Base-by-base conservation (phyloP, 2,113 vertebrate genomes). In the Myrmophylax atrothorax region DNA sequence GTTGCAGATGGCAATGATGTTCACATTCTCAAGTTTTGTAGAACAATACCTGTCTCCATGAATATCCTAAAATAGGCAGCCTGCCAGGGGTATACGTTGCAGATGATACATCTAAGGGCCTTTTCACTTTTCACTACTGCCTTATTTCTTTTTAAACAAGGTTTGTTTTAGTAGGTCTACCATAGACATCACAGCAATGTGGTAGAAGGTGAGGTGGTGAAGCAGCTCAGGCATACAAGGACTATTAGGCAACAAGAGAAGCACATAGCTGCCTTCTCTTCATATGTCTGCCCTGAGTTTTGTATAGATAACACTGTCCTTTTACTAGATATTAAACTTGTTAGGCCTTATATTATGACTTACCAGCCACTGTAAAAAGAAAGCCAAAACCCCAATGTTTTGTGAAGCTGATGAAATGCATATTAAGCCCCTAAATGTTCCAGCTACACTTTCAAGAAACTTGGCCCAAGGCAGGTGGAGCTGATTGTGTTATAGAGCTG, bases 221-320 rank as follows among this genome's bases (percentile, higher is more conserved):
- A 31, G 14, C 35, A 81, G 14, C 38, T 70, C 0, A 1, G 18
- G 38, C 24, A 18, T 28, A 31, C 0, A 1, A 69, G 9, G 18
- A 35, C 14, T 84, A 14, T 9, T 20, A 38, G 33, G 5, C 10
- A 53, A 40, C 22, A 89, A 46, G 15, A 81, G 7, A 14, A 59
- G 8, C 15, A 33, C 8, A 20, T 7, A 53, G 7, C 7, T 7
- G 2, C 23, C 50, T 67, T 74, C 33, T 74, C 17, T 74, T 77
- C 12, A 18, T 12, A 2, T 15, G 37, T 40, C 13, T 80, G 7
- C 23, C 40, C 46, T 46, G n/a, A 81, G 26, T 31, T 76, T 84
- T 70, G 20, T 14, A 72, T 26, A 59, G 33, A 6, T 28, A 72
- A 62, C 31, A 49, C 44, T 7, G 29, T 25, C 10, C 6, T 74